Base-by-base conservation (phyloP, 2,888 invertebrate species). In the Dioctria rufipes region DNA sequence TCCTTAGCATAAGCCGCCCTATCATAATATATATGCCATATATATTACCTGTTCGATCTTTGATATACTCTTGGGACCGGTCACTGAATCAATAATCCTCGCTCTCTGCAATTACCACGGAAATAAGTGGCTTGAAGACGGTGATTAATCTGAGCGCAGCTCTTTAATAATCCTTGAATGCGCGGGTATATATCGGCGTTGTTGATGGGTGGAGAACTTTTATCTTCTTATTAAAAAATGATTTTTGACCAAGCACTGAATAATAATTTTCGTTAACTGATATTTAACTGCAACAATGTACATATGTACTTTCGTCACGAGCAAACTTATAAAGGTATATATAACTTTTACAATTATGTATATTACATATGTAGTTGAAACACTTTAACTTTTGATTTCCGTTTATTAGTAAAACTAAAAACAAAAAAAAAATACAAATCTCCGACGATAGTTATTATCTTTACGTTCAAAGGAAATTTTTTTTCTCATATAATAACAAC, bases 71-170 rank as follows among this genome's bases (percentile, higher is more conserved):
- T 37, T 37, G 13, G 46, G 63, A 63, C 49, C 63, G 77, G 63
- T 77, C 63, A 63, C 49, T 77, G 39, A 63, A 63, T 77, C 77
- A 77, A 77, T 77, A 77, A 77, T 77, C 63, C 63, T 63, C 77
- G 77, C 6, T 63, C 49, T 43, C 37, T 63, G 77, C 51, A 77
- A 77, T 61, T 77, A 77, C 77, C 46, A 58, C 40, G 42, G 73
- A 60, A 58, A 73, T 40, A 73, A 58, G 42, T 54, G 13, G 54
- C 42, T 11, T 25, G 60, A 42, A 42, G 60, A 73, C 58, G 42
- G 58, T 73, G 73, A 73, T 73, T 73, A 73, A 73, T 60, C 60
- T 73, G 40, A 13, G 42, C 25, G 25, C 51, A 54, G 54, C 37
- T 54, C 54, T 71, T 71, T 71, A 71, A 71, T 58, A 73, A 73